These are phyloP conservation scores for Chloroclystis v-ata DNA, from an alignment of 2,888 invertebrate genomes.

Conservation along the genomic window DNA sequence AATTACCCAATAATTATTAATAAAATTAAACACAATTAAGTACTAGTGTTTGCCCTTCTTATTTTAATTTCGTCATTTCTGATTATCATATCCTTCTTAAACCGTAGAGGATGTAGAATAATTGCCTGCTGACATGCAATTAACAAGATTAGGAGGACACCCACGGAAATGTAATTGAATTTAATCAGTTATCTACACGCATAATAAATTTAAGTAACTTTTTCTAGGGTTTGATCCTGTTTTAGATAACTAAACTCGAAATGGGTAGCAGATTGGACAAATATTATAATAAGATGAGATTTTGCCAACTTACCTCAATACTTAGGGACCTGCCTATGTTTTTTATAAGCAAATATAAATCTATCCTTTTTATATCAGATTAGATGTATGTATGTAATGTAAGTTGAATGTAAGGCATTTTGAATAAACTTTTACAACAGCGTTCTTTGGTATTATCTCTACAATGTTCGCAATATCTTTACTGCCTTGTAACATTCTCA, in stretches of 20 bases:
- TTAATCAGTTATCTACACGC: slow-evolving; percentile 35
- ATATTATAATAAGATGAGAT: too few species aligned
- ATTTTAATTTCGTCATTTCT: not conserved
- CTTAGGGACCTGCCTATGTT: too few species aligned
- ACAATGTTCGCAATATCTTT: not conserved
- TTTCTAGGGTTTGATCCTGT: slow-evolving; percentile 10
- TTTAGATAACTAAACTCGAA: slow-evolving; percentile 15
- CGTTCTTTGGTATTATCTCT: too few species aligned
- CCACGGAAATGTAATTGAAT: slow-evolving; percentile 49
- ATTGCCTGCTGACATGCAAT: slow-evolving; percentile 24
- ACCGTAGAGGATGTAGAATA: slow-evolving; percentile 16
- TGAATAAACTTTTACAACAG: too few species aligned
- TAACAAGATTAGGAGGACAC: slow-evolving; percentile 37
- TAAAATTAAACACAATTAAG: not conserved
- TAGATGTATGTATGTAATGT: too few species aligned
- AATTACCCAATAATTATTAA: not conserved
- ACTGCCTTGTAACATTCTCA: too few species aligned
- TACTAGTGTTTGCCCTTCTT: not conserved
- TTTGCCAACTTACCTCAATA: too few species aligned
- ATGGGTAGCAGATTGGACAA: too few species aligned
- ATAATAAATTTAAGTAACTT: slow-evolving; percentile 23
- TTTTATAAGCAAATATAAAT: too few species aligned
- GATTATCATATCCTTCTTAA: slow-evolving; percentile 15
- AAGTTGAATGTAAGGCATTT: too few species aligned
- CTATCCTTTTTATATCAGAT: too few species aligned